phyloP scores from a whole-genome alignment of 92 coral and sea anemone species.

The Porites lobata region DNA sequence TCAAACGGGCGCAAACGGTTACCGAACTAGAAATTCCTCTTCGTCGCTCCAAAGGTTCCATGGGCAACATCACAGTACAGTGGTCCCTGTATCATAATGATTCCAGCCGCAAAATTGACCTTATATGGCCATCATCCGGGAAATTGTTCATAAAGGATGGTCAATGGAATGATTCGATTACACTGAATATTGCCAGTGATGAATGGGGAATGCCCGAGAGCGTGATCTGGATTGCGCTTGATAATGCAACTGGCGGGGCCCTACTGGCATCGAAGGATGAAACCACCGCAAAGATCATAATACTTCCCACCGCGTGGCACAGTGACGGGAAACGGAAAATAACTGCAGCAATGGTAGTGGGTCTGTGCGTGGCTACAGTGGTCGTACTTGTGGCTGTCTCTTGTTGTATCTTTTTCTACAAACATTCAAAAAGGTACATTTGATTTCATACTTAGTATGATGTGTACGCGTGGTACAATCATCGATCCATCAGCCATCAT shows the following conservation, averaged over 20 bases:
- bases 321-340: not conserved
- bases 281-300: slow-evolving; percentile 57
- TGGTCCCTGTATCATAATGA: slow-evolving; percentile 79
- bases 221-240: slow-evolving; percentile 55
- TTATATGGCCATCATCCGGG: slow-evolving; percentile 83
- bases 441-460: too few relatives aligned
- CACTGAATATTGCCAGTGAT: slow-evolving; percentile 56
- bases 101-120: slow-evolving; percentile 39
- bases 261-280: slow-evolving; percentile 67
- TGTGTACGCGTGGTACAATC: too few relatives aligned
- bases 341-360: not conserved
- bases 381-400: not conserved
- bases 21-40: slow-evolving; percentile 77
- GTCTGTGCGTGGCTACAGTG: not conserved
- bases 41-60: slow-evolving; percentile 89
- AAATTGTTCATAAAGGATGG: slow-evolving; percentile 63
- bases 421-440: too few relatives aligned
- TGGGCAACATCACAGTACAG: slow-evolving; percentile 76
- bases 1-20: slow-evolving; percentile 61
- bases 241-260: slow-evolving; percentile 73
- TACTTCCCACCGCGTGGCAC: slow-evolving; percentile 32
- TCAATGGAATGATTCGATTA: slow-evolving; percentile 83
- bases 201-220: slow-evolving; percentile 45
- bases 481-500: too few relatives aligned
- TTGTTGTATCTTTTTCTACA: not conserved